Percentiles rank a stretch among this genome's conserved stretches.
These are phyloP conservation scores for Chrysina gloriosa DNA, from an alignment of 2,888 invertebrate genomes.

Conservation along the genomic window DNA sequence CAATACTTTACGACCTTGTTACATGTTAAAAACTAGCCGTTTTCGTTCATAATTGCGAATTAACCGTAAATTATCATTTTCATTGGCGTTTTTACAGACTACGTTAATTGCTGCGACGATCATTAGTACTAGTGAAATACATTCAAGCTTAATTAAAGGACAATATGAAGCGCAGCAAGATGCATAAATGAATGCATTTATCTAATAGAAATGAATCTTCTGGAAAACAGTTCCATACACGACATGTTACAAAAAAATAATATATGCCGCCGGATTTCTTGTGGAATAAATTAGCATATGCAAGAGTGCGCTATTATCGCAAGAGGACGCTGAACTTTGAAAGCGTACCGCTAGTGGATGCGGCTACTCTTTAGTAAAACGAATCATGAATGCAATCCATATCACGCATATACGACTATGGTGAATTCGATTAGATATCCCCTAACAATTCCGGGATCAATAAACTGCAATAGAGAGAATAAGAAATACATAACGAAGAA, in stretches of 20 bases:
- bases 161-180: not conserved
- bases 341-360: conserved; percentile 1
- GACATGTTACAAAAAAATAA: conserved; percentile 22
- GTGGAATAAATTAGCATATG: conserved; percentile 40
- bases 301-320: conserved; percentile 32
- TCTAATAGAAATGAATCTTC: not conserved
- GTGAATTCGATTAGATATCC: too few species aligned
- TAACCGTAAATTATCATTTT: not conserved
- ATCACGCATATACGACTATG: too few species aligned
- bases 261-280: conserved; percentile 8
- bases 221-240: conserved; percentile 20
- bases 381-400: too few species aligned
- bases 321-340: conserved; percentile 42
- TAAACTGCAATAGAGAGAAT: too few species aligned
- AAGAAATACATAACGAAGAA: too few species aligned
- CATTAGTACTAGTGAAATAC: not conserved
- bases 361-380: not conserved
- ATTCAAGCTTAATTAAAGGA: not conserved
- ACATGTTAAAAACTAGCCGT: conserved; percentile 17
- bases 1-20: conserved; percentile 32
- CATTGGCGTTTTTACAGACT: too few species aligned
- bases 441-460: too few species aligned
- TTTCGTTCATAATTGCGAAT: conserved; percentile 10
- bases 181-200: not conserved
- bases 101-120: too few species aligned